A percentile compares a stretch with the other conserved stretches of the same genome.
These are phyloP conservation scores for Semnornis frantzii DNA, from an alignment of 2,113 vertebrate genomes.

Conservation along the genomic window DNA sequence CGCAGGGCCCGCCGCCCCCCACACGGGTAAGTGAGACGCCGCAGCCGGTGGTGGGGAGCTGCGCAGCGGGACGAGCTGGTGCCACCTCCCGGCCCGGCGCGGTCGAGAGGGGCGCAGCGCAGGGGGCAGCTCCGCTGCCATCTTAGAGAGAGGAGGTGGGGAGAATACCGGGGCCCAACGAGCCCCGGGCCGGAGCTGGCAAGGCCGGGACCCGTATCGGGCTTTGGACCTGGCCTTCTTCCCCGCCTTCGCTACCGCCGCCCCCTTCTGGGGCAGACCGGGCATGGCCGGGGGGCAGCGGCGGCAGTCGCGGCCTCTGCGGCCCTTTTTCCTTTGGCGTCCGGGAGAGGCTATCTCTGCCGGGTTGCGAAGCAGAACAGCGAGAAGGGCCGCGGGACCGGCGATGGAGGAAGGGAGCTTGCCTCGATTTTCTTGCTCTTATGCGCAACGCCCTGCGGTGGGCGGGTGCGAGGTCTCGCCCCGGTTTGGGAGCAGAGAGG, in stretches of 20 bases:
- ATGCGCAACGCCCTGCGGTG: slow-evolving; percentile 62
- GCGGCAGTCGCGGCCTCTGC: neutral
- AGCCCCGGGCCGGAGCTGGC: neutral
- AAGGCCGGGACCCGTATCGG: slow-evolving; percentile 12
- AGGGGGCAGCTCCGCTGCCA: slow-evolving; percentile 59
- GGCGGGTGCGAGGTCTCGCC: slow-evolving; percentile 61
- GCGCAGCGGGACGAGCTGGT: slow-evolving; percentile 55
- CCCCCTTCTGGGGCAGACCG: slow-evolving; percentile 42
- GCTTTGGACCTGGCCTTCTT: neutral
- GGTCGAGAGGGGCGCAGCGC: slow-evolving; percentile 57
- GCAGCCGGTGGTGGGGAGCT: slow-evolving; percentile 12
- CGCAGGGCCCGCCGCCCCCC: neutral
- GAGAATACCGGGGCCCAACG: neutral
- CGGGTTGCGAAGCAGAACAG: neutral
- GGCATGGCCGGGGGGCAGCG: neutral
- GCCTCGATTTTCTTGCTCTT: neutral
- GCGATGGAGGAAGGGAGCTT: neutral
- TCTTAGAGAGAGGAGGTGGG: slow-evolving; percentile 55
- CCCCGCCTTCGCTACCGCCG: slow-evolving; percentile 43
- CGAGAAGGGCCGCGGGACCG: neutral
- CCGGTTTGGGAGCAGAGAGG: neutral
- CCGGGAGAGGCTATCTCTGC: neutral
- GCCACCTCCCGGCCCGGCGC: slow-evolving; percentile 49
- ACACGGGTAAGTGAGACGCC: slow-evolving; percentile 55
- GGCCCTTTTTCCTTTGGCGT: neutral